Conservation (phyloP, 2,888 invertebrate genomes). For the Masnerella sp. region DNA sequence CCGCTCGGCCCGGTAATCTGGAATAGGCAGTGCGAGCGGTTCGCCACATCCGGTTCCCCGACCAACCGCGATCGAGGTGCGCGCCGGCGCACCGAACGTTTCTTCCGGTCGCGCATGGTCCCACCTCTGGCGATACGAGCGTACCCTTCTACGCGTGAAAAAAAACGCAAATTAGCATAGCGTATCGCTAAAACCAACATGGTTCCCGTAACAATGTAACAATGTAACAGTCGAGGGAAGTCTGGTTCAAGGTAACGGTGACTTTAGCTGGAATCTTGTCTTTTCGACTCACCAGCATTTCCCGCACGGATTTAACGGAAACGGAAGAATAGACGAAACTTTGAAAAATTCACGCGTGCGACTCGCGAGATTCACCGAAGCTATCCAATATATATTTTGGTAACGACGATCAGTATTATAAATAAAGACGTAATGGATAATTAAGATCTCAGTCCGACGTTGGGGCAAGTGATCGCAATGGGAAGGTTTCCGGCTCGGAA, state of each 20-base stretch:
- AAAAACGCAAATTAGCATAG: constrained; percentile 48
- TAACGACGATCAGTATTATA: too few relatives aligned
- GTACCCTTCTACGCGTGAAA: constrained; percentile 32
- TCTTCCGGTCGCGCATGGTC: constrained; percentile 54
- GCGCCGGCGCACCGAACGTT: constrained; percentile 28
- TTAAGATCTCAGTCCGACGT: constrained; percentile 11
- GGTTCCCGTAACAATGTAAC: constrained; percentile 42
- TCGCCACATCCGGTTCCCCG: constrained; percentile 50
- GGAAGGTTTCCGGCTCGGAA: constrained; percentile 13
- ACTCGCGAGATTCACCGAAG: too few relatives aligned
- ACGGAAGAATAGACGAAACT: too few relatives aligned
- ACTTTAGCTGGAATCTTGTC: background rate
- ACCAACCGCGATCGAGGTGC: constrained; percentile 52
- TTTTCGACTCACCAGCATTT: too few relatives aligned
- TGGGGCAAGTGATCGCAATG: background rate
- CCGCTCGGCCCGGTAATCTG: constrained; percentile 19
- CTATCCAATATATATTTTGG: too few relatives aligned
- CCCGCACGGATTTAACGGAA: too few relatives aligned
- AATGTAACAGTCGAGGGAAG: constrained; percentile 18
- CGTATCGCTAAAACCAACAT: constrained; percentile 42
- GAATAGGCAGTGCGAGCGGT: constrained; percentile 52
- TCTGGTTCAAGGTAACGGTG: constrained; percentile 18
- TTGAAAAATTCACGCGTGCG: too few relatives aligned
- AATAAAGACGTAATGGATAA: too few relatives aligned
- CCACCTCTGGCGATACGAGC: constrained; percentile 46